Conservation (phyloP, 2,113 vertebrate genomes). For the Pimephales promelas region DNA sequence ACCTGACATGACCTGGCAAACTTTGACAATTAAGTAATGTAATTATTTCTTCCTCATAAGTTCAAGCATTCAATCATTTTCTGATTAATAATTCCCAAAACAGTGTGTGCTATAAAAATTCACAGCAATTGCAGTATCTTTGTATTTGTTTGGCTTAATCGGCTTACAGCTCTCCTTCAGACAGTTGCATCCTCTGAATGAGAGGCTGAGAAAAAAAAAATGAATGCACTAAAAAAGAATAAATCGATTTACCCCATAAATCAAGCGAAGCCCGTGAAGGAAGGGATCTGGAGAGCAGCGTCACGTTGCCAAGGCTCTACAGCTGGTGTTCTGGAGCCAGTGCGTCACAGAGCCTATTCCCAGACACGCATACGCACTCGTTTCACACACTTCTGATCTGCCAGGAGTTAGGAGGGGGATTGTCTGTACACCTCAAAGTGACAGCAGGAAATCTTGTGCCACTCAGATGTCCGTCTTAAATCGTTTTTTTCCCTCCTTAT, state of each 20-base stretch:
- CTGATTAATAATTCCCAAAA: background rate
- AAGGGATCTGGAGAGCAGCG: slow-evolving; percentile 25
- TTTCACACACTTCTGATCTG: slow-evolving; percentile 30
- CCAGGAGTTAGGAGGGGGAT: background rate
- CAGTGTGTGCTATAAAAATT: background rate
- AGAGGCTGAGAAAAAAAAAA: background rate
- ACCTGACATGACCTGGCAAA: background rate
- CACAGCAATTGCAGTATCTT: background rate
- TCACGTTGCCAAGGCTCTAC: slow-evolving; percentile 60
- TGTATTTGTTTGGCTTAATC: background rate
- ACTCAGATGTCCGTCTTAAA: background rate
- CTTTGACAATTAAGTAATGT: background rate
- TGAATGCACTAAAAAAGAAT: background rate
- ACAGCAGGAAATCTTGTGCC: background rate
- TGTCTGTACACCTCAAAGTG: background rate
- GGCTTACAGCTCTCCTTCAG: background rate
- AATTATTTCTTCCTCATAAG: background rate
- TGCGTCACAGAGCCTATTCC: slow-evolving; percentile 76
- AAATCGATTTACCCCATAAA: slow-evolving; percentile 21
- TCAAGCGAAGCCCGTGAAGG: background rate
- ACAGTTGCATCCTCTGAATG: background rate
- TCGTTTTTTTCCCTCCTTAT: background rate
- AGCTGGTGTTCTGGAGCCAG: slow-evolving; percentile 63
- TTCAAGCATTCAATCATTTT: background rate
- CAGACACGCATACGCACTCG: slow-evolving; percentile 57